A percentile compares a stretch with the other conserved stretches of the same genome.
Evolutionary conservation across 2,888 invertebrate species (phyloP).

Genomic region (Drosophila subsilvestris): DNA sequence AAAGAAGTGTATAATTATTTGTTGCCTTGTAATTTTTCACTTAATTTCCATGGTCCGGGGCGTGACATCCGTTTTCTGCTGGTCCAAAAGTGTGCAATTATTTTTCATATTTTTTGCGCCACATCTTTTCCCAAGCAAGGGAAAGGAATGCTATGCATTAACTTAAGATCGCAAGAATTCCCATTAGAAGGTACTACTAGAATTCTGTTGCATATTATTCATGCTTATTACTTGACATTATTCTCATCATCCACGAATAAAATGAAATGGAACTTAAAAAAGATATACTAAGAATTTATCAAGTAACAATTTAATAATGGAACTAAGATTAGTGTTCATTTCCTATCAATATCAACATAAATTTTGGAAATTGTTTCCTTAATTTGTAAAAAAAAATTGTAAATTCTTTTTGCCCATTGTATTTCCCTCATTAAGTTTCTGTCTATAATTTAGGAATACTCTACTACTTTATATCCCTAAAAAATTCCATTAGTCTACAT

Average conservation of each 20-base stretch:
- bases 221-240: background rate
- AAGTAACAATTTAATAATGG: too few species aligned
- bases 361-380: background rate
- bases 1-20: constrained; percentile 66
- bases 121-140: constrained; percentile 17
- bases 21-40: constrained; percentile 73
- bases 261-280: background rate
- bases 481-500: background rate
- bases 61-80: constrained; percentile 59
- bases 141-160: constrained; percentile 14
- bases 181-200: background rate
- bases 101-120: constrained; percentile 32
- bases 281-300: too few species aligned
- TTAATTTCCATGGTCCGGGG: constrained; percentile 70
- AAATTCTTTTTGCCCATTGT: background rate
- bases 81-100: constrained; percentile 61
- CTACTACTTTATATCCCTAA: background rate
- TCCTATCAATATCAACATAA: too few species aligned
- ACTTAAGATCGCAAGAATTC: background rate
- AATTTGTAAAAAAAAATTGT: background rate
- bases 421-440: background rate
- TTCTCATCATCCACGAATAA: background rate
- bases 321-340: too few species aligned
- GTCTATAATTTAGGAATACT: background rate
- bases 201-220: background rate